Evolutionary conservation across 1,140 invertebrate species (phyloP), one percentile per base, ranked within the genome.

Genomic region (Drosophila tani): DNA sequence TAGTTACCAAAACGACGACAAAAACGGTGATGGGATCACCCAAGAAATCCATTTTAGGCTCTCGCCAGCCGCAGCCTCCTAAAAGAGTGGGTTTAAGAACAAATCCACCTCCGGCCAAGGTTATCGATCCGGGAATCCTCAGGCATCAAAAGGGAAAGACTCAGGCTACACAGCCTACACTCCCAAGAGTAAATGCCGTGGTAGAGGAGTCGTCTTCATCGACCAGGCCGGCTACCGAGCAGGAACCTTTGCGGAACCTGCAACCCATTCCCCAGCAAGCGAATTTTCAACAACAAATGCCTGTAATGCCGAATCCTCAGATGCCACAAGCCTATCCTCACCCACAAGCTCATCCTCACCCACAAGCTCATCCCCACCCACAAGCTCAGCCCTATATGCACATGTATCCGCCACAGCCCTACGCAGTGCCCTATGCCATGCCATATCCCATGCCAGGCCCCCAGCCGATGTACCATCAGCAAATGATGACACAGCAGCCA

Each of bases 51-150:
- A 8, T 0, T 2, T 8, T 15, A 12, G 3, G 5, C 8, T 2
- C 58, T 15, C 19, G 27, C 3, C 5, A 58, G 21, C 73, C 51
- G 19, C 27, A 46, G 11, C 41, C 64, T 7, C n/a, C 49, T 5
- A 24, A 56, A n/a, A 38, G 60, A 56, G 27, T 0, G 6, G 69
- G 11, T 2, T 12, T 60, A 15, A 58, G 49, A 59, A 63, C 55
- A 0, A 45, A 62, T 35, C 24, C 47, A 8, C 38, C 49, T 40
- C 45, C 71, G 2, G 51, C 73, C n/a, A 87, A 78, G 29, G 56
- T 88, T 3, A 75, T 88, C 12, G 84, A 87, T 73, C 71, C 84
- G 2, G 78, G 85, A 2, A 40, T 84, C 12, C 15, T 17, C 8
- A 45, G 27, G 1, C 45, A 12, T 29, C 46, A 17, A 0, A 75